These are phyloP conservation scores for Labroides dimidiatus DNA, from an alignment of 2,797 vertebrate genomes.

Conservation along the genomic window DNA sequence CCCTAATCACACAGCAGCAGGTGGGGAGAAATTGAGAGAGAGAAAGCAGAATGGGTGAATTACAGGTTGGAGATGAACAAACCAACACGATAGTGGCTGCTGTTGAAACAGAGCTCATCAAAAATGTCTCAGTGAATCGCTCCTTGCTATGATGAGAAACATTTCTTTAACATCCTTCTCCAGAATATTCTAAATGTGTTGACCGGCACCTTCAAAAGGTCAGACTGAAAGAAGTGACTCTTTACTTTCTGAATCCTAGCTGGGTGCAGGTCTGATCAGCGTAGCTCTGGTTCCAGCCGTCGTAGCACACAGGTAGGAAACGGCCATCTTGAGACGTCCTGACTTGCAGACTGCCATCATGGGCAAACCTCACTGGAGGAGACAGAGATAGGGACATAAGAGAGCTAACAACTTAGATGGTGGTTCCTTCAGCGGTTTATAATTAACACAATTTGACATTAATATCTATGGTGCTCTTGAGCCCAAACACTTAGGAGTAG, in stretches of 20 bases:
- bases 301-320: constrained; percentile 90
- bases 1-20: constrained; percentile 43
- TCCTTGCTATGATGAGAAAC: not conserved
- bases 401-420: constrained; percentile 1
- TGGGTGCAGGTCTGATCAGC: constrained; percentile 86
- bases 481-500: no score
- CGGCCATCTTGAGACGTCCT: constrained; percentile 78
- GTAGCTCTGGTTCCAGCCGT: constrained; percentile 75
- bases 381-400: not conserved
- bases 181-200: no score
- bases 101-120: constrained; percentile 23
- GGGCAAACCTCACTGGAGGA: constrained; percentile 85
- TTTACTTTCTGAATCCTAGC: constrained; percentile 89
- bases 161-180: no score
- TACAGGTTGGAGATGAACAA: constrained; percentile 39
- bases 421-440: not conserved
- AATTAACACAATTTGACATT: not conserved
- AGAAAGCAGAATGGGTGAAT: constrained; percentile 43
- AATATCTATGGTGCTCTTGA: not conserved
- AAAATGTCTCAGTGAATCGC: constrained; percentile 11
- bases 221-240: not conserved
- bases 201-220: not conserved
- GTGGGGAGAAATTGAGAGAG: constrained; percentile 42
- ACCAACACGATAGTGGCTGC: constrained; percentile 3
- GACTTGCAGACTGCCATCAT: constrained; percentile 79